Evolutionary conservation across 2,113 vertebrate genomes (phyloP).

Genomic region (Orycteropus afer): DNA sequence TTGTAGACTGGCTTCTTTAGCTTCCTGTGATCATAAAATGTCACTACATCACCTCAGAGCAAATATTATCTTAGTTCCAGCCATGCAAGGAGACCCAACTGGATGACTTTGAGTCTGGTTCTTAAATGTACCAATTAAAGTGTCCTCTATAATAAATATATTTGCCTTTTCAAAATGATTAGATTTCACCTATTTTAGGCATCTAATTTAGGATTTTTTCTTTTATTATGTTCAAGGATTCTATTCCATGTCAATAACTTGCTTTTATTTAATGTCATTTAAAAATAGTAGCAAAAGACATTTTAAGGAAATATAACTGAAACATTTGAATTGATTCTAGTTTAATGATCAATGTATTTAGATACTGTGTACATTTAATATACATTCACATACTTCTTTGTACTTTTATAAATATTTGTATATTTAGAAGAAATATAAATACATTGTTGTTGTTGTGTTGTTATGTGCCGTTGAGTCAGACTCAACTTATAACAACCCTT

Average conservation of each 20-base stretch:
- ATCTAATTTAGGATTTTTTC: neutral
- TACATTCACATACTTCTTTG: neutral
- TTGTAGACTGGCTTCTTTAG: neutral
- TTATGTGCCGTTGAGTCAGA: too few relatives aligned
- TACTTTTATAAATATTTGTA: neutral
- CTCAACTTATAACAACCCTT: too few relatives aligned
- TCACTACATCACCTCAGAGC: neutral
- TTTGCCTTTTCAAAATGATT: neutral
- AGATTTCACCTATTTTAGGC: neutral
- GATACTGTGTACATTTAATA: neutral
- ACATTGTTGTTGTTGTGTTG: too few relatives aligned
- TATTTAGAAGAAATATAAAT: neutral
- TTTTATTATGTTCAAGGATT: neutral
- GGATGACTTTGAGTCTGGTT: neutral
- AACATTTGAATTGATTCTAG: neutral
- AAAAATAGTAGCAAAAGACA: neutral
- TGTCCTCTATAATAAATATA: neutral
- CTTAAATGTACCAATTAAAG: neutral
- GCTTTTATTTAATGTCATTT: neutral
- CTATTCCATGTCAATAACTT: neutral
- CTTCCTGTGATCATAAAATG: neutral
- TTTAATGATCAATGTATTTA: neutral
- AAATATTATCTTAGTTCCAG: neutral
- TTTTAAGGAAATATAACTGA: neutral
- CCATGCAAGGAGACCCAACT: neutral